Evolutionary conservation across 2,113 vertebrate species (phyloP).

Genomic region (Chionomys nivalis): DNA sequence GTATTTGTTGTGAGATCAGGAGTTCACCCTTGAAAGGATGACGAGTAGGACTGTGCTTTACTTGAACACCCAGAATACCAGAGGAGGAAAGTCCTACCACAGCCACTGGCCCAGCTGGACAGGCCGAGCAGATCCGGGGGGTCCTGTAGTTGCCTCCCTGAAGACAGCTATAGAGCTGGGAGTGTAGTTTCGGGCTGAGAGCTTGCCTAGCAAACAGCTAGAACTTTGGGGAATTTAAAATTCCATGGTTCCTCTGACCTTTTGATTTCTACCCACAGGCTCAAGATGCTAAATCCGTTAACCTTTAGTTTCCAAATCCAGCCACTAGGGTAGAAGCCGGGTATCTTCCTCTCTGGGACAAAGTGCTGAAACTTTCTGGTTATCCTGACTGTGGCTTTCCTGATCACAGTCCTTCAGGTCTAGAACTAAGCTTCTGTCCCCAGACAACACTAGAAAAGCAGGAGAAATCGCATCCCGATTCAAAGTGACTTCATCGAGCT

Average conservation of each 20-base stretch:
- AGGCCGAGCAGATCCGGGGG: neutral
- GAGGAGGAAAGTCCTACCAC: neutral
- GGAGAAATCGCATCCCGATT: neutral
- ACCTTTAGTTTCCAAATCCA: slow-evolving; percentile 35
- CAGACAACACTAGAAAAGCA: neutral
- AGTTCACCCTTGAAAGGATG: neutral
- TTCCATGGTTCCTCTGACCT: slow-evolving; percentile 12
- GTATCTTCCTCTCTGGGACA: neutral
- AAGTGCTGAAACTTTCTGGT: neutral
- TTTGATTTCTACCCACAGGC: neutral
- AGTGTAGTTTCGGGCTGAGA: neutral
- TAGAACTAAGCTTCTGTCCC: neutral
- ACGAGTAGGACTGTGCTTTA: neutral
- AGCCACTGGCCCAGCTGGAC: neutral
- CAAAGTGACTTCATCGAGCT: neutral
- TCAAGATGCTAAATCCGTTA: slow-evolving; percentile 5
- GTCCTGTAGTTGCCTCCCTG: neutral
- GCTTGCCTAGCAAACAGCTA: neutral
- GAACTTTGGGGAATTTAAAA: slow-evolving; percentile 35
- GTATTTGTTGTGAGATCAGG: neutral
- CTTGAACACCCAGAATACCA: neutral
- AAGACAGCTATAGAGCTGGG: neutral
- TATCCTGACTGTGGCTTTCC: neutral
- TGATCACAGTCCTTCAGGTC: neutral
- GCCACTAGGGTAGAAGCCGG: neutral